These are phyloP conservation scores for Axea sp. DNA, from an alignment of 2,888 invertebrate species.

Conservation along the genomic window DNA sequence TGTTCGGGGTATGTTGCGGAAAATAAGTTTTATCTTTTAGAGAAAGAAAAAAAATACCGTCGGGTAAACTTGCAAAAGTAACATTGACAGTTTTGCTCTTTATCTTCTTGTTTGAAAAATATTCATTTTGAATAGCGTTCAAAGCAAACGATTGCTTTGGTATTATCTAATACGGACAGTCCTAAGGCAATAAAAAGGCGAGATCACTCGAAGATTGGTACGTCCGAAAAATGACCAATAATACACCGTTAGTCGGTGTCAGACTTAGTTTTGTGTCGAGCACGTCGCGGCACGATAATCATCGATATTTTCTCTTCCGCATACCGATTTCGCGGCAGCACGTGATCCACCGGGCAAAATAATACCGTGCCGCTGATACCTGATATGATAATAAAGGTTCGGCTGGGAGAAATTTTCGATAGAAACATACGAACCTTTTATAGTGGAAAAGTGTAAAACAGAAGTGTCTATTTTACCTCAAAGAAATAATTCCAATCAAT, in stretches of 20 bases:
- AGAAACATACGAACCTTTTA: too few relatives aligned
- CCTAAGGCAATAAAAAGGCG: constrained; percentile 31
- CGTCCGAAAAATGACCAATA: constrained; percentile 55
- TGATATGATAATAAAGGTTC: constrained; percentile 71
- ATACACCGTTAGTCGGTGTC: constrained; percentile 65
- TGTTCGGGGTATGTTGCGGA: too few relatives aligned
- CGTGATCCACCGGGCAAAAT: constrained; percentile 61
- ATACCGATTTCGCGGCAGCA: constrained; percentile 73
- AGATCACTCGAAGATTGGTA: constrained; percentile 46
- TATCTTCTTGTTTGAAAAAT: constrained; percentile 11
- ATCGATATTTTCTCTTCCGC: constrained; percentile 78
- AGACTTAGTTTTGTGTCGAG: constrained; percentile 67
- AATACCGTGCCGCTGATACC: constrained; percentile 71
- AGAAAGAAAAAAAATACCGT: too few relatives aligned
- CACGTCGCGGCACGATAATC: constrained; percentile 71
- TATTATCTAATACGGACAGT: constrained; percentile 31
- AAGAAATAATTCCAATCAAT: too few relatives aligned
- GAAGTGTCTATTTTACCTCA: too few relatives aligned
- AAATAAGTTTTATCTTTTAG: too few relatives aligned
- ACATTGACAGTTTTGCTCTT: too few relatives aligned
- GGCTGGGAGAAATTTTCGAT: constrained; percentile 31
- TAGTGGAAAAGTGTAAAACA: too few relatives aligned
- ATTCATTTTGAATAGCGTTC: constrained; percentile 11
- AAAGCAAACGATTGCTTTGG: constrained; percentile 2
- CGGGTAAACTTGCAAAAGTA: too few relatives aligned